Base-by-base conservation (phyloP, 1,140 invertebrate genomes). In the Dermatophagoides farinae region DNA sequence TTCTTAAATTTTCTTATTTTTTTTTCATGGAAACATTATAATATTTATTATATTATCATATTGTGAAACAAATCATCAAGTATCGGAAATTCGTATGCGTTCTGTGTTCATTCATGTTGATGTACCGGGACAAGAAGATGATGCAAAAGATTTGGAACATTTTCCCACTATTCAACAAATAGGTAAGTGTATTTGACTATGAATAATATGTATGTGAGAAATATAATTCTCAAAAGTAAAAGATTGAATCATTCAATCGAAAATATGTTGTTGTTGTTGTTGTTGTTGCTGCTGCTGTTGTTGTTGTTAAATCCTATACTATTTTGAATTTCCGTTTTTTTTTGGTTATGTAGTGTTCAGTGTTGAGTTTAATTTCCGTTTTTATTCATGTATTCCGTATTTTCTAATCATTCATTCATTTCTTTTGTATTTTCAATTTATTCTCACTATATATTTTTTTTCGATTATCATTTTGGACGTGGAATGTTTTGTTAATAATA, bases 91-190 rank as follows among this genome's bases (percentile, higher is more conserved):
- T 57, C 85, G 83, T 68, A 80, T 86, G 44, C 76, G 86, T 40
- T 86, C 85, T 46, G 81, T 87, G 67, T 90, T 88, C 74, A 84
- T 91, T 62, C 85, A 91, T 70, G 79, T 91, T 10, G 86, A 89
- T 72, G 78, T 89, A 16, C 86, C 87, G 1, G 88, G 88, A 1
- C 88, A 91, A 70, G 84, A 85, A 64, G 84, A 88, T 69, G 81
- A 83, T 66, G 81, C 82, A 18, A 72, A 77, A 14, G 77, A 82
- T 65, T 74, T 85, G 54, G 67, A 77, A 16, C 78, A 81, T 68
- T 91, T 88, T 73, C 87, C 87, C 6, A 80, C 80, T 31, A 79
- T 90, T 67, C 84, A 88, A 73, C 52, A 64, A 44, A 23, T 64
- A 25, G 50, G 62, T 46, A 37, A 51, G 25, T 38, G 18, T 22